Evolutionary conservation across 2,888 invertebrate species (phyloP).

Genomic region (Stenichneumon culpator): DNA sequence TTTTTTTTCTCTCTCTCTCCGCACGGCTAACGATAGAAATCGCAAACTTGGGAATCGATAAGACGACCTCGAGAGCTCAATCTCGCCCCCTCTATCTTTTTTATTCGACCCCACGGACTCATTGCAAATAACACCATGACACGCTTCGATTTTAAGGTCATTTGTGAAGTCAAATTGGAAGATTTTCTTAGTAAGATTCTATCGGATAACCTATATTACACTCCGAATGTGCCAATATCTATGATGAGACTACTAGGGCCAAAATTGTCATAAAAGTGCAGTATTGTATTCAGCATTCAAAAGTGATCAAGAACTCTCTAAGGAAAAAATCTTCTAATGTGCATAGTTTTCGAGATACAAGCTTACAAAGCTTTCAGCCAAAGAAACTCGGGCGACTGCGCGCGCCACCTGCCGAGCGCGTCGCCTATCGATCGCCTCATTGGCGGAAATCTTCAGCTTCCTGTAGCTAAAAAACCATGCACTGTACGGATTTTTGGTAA

Average conservation of each 20-base stretch:
- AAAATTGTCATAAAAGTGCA: not conserved
- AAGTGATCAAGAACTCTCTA: not conserved
- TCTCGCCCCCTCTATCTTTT: not conserved
- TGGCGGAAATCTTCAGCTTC: not conserved
- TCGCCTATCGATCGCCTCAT: not conserved
- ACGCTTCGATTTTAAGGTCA: not conserved
- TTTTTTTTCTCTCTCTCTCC: slow-evolving; percentile 27
- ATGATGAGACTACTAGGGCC: too few relatives aligned
- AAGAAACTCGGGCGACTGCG: not conserved
- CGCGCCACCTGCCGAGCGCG: not conserved
- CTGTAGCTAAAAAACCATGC: not conserved
- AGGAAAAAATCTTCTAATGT: not conserved
- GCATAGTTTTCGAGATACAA: not conserved
- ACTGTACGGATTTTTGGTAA: not conserved
- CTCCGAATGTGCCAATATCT: too few relatives aligned
- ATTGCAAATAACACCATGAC: not conserved
- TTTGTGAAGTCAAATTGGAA: too few relatives aligned
- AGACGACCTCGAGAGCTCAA: slow-evolving; percentile 18
- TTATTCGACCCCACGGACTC: not conserved
- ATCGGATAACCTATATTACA: too few relatives aligned
- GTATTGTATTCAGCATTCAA: not conserved
- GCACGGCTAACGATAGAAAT: slow-evolving; percentile 43
- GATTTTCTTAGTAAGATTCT: too few relatives aligned
- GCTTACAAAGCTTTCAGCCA: not conserved
- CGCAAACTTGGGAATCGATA: slow-evolving; percentile 52